Evolutionary conservation across 2,797 vertebrate genomes (phyloP).

Genomic region (Remorina albescens): DNA sequence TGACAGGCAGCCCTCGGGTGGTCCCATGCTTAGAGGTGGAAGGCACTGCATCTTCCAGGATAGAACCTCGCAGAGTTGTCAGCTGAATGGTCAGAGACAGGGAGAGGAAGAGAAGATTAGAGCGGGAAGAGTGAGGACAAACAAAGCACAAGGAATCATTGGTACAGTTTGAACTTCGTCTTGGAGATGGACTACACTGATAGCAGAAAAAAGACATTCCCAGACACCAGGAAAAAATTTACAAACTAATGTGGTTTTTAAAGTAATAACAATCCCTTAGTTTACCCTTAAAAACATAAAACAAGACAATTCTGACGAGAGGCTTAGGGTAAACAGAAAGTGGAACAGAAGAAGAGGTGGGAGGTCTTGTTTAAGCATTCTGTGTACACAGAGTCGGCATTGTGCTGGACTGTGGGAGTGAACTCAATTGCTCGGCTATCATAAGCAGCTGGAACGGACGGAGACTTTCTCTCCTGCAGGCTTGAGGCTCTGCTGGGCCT

Average conservation of each 20-base stretch:
- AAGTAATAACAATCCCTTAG: conserved; percentile 29
- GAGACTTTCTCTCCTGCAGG: conserved; percentile 57
- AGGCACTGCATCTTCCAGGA: conserved; percentile 94
- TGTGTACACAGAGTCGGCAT: conserved; percentile 69
- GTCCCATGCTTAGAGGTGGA: conserved; percentile 96
- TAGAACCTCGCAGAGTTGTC: conserved; percentile 92
- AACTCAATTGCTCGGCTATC: conserved; percentile 74
- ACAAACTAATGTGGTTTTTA: conserved; percentile 4
- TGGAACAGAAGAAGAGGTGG: conserved; percentile 50
- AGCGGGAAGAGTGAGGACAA: conserved; percentile 26
- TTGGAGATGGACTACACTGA: conserved; percentile 43
- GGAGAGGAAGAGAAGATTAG: conserved; percentile 20
- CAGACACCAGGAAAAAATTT: conserved; percentile 12
- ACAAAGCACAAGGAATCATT: conserved; percentile 58
- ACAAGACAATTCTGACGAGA: conserved; percentile 49
- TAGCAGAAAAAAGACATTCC: no score
- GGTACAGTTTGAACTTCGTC: conserved; percentile 49
- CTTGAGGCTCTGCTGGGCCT: conserved; percentile 40
- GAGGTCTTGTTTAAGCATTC: conserved; percentile 39
- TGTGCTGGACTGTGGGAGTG: conserved; percentile 62
- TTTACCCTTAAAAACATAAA: conserved; percentile 35
- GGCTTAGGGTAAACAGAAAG: conserved; percentile 37
- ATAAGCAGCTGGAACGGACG: conserved; percentile 69
- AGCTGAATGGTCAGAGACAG: conserved; percentile 80
- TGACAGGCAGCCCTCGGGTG: conserved; percentile 91